Evolutionary conservation across 2,797 vertebrate genomes (phyloP).

Genomic region (Eulemur albifrons): DNA sequence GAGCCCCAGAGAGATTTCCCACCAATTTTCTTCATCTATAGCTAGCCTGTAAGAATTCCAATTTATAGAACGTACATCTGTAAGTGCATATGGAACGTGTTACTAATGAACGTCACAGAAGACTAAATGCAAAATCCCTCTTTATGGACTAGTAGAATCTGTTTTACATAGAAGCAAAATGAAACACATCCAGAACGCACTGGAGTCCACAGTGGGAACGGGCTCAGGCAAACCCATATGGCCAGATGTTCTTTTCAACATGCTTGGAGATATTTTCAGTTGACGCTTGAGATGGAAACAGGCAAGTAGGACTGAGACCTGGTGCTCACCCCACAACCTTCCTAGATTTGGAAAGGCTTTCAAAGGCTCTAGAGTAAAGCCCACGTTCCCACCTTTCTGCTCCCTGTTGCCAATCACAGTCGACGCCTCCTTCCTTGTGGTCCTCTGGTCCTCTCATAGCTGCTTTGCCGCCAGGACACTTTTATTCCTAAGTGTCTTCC

Average conservation of each 20-base stretch:
- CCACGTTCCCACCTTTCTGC: background rate
- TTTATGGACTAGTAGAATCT: constrained; percentile 20
- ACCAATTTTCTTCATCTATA: background rate
- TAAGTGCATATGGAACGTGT: constrained; percentile 40
- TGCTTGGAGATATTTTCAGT: background rate
- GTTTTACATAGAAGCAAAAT: constrained; percentile 32
- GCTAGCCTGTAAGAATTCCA: background rate
- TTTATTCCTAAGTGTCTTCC: background rate
- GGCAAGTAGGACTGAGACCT: background rate
- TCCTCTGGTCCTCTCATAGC: background rate
- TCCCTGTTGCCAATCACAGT: background rate
- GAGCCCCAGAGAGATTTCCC: background rate
- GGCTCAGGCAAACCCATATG: background rate
- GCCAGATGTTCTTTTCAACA: background rate
- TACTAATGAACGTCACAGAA: constrained; percentile 52
- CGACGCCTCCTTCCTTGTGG: rapidly evolving
- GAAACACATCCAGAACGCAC: background rate
- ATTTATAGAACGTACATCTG: background rate
- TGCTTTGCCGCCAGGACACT: rapidly evolving
- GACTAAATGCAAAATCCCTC: constrained; percentile 40
- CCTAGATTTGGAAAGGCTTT: background rate
- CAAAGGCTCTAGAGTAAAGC: background rate
- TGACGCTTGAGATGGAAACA: background rate
- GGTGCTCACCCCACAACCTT: background rate
- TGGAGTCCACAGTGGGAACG: background rate